These are phyloP conservation scores for Eubasilissa regina DNA, from an alignment of 1,140 invertebrate genomes.

Conservation along the genomic window DNA sequence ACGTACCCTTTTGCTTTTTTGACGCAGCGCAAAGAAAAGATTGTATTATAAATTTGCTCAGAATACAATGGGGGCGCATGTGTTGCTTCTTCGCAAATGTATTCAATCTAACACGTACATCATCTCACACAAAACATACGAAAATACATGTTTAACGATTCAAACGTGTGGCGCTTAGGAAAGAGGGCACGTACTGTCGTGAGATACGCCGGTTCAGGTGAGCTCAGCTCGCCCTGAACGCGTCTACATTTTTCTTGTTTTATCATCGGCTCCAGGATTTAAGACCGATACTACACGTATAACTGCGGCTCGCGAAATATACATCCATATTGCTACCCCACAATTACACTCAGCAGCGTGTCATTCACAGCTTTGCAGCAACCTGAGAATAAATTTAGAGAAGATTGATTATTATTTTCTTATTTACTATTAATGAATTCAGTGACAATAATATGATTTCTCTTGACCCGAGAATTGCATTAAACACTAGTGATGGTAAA, in stretches of 20 bases:
- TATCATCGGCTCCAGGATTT: too few species aligned
- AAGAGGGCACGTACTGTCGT: constrained; percentile 51
- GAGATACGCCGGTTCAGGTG: constrained; percentile 22
- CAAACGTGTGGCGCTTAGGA: constrained; percentile 50
- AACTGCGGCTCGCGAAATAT: too few species aligned
- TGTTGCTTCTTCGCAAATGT: constrained; percentile 58
- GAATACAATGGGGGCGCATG: constrained; percentile 51
- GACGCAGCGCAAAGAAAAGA: constrained; percentile 47
- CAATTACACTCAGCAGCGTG: too few species aligned
- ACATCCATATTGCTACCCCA: too few species aligned
- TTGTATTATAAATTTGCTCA: constrained; percentile 54
- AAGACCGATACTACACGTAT: too few species aligned
- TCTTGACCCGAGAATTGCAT: too few species aligned
- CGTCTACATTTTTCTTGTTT: constrained; percentile 1
- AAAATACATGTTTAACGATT: constrained; percentile 59
- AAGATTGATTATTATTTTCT: too few species aligned
- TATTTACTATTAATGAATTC: too few species aligned
- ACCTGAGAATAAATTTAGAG: too few species aligned
- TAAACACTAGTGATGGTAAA: too few species aligned
- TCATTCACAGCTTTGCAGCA: too few species aligned
- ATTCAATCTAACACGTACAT: constrained; percentile 60
- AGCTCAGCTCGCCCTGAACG: background rate
- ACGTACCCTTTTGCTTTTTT: constrained; percentile 55
- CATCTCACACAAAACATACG: constrained; percentile 56
- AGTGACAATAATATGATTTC: too few species aligned